phyloP scores from a whole-genome alignment of 64 coral and sea anemone genomes.

The Anthopleura sola region DNA sequence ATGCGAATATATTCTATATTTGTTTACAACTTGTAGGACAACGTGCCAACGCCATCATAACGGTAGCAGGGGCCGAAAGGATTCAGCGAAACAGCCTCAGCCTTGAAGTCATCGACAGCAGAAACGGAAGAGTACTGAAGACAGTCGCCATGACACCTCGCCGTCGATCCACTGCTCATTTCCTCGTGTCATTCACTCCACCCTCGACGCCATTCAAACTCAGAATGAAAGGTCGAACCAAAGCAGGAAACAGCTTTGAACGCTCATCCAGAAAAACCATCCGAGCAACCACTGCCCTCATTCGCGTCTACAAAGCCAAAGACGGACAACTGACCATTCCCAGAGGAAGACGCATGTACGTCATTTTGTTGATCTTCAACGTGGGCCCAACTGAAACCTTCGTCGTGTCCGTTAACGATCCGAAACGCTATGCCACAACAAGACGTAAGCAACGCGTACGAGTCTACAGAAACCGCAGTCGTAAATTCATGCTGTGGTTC shows the following conservation, averaged over 20 bases:
- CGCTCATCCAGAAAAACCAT: constrained; percentile 4
- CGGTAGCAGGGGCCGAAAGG: constrained; percentile 28
- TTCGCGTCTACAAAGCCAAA: constrained; percentile 29
- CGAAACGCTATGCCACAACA: not conserved
- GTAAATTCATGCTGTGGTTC: constrained; percentile 11
- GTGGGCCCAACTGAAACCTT: constrained; percentile 19
- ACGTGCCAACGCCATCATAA: constrained; percentile 28
- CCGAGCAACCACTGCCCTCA: constrained; percentile 15
- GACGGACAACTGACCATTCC: constrained; percentile 14
- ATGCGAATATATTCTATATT: no score
- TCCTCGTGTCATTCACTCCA: constrained; percentile 25
- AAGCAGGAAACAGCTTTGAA: constrained; percentile 33
- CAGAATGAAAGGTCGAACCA: constrained; percentile 29
- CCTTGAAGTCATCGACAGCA: constrained; percentile 21
- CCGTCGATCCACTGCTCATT: constrained; percentile 28
- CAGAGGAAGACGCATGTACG: constrained; percentile 9
- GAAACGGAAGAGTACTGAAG: not conserved
- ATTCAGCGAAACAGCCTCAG: constrained; percentile 17
- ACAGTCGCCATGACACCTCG: not conserved
- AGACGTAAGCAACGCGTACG: not conserved
- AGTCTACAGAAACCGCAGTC: not conserved
- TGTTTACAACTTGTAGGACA: not conserved
- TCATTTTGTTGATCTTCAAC: constrained; percentile 38
- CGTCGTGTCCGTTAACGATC: constrained; percentile 39
- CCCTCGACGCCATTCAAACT: constrained; percentile 37